Evolutionary conservation across 2,888 invertebrate species (phyloP), one percentile per base, ranked within the genome.

Genomic region (Strigamia crassipes): DNA sequence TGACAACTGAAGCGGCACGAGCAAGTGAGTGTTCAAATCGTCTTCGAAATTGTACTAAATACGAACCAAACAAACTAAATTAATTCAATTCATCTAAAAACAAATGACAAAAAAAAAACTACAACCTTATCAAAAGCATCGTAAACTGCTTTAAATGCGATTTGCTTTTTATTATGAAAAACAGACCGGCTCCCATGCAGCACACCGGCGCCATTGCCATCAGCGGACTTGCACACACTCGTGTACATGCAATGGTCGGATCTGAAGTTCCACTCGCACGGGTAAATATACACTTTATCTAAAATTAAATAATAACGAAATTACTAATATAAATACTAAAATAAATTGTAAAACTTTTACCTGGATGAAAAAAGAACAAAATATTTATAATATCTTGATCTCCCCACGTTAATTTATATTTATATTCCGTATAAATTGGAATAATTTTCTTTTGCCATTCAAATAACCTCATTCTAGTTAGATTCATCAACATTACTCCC

Each of bases 201-300:
- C 9, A 97, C 91, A 84, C 92, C 91, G n/a, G 94, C 92, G 1
- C 97, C 97, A 41, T 90, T 87, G 81, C 89, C 88, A 83, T 93
- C 91, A 0, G 93, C 94, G 6, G 89, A 87, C 79, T 92, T 90
- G 88, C 97, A 97, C 5, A 94, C 93, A 87, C 93, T 94, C 89
- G 94, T 94, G 87, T 97, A 98, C 94, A 96, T 95, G 88, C 98
- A 98, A 88, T 97, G 97, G 89, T 98, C 97, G 0, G 96, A 93
- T 79, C 97, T 92, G 89, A 94, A 97, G 88, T 98, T 98, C 89
- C 93, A 96, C 83, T 94, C 91, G 87, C 97, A 98, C 0, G 94
- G 91, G 87, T 95, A 92, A 82, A 94, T 90, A 85, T 91, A 92
- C 82, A 97, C 90, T 85, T 93, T 93, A 84, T 93, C 94, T 91